Conservation (phyloP, 2,888 invertebrate species). For the Caenorhabditis sp. region DNA sequence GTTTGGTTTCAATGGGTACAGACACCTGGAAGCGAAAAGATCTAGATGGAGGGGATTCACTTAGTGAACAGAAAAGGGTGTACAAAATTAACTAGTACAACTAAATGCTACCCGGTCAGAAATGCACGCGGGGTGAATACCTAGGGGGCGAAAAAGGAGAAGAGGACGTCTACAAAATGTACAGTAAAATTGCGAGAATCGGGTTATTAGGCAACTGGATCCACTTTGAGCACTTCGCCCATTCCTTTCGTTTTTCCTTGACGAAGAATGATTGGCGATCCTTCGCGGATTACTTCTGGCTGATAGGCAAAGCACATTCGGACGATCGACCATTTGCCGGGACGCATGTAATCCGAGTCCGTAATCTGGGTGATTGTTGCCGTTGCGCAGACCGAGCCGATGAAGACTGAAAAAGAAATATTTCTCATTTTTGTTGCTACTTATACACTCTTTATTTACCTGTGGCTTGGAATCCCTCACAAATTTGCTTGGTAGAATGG, state of each 20-base stretch:
- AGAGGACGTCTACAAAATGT: slow-evolving; percentile 28
- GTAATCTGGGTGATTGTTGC: slow-evolving; percentile 85
- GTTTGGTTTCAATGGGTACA: slow-evolving; percentile 17
- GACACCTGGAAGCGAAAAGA: slow-evolving; percentile 17
- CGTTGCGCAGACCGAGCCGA: slow-evolving; percentile 94
- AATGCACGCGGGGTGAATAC: slow-evolving; percentile 5
- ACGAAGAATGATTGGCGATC: slow-evolving; percentile 88
- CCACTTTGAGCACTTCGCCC: slow-evolving; percentile 84
- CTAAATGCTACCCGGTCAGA: slow-evolving; percentile 26
- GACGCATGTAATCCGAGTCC: slow-evolving; percentile 81
- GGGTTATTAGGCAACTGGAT: slow-evolving; percentile 26
- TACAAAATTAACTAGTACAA: slow-evolving; percentile 44
- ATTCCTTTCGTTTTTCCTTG: slow-evolving; percentile 90
- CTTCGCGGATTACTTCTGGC: slow-evolving; percentile 80
- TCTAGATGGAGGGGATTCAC: slow-evolving; percentile 22
- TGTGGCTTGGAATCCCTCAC: slow-evolving; percentile 84
- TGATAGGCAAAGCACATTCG: slow-evolving; percentile 67
- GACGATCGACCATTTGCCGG: slow-evolving; percentile 90
- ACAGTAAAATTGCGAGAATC: slow-evolving; percentile 19
- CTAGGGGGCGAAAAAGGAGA: slow-evolving; percentile 8
- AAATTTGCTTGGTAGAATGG: slow-evolving; percentile 72
- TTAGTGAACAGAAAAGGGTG: slow-evolving; percentile 32
- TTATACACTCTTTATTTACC: slow-evolving; percentile 43
- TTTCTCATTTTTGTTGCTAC: neutral
- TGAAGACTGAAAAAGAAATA: slow-evolving; percentile 84